phyloP scores from a whole-genome alignment of 2,888 invertebrate species.

The Deilephila elpenor region DNA sequence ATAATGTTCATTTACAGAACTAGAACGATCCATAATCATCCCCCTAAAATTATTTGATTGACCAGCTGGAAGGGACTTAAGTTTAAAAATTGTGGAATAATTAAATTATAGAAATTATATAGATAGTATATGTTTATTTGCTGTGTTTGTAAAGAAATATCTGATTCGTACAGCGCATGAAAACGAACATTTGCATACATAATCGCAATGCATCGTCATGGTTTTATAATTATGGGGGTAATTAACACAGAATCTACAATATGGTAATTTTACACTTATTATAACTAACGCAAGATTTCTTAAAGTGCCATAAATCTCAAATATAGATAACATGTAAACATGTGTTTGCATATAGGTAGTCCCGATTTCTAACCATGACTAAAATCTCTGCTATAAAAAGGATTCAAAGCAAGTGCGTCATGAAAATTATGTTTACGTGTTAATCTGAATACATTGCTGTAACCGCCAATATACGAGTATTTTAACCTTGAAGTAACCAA shows the following conservation, averaged over 20 bases:
- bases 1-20: no score
- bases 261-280: background rate
- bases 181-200: background rate
- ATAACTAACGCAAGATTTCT: no score
- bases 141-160: background rate
- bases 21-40: no score
- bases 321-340: no score
- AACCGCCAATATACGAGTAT: background rate
- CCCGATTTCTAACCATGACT: background rate
- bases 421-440: background rate
- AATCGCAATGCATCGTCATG: background rate
- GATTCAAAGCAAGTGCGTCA: background rate
- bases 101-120: background rate
- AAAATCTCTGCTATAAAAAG: background rate
- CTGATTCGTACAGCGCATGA: background rate
- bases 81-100: no score
- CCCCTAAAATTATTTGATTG: no score
- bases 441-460: background rate
- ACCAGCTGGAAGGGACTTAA: no score
- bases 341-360: background rate
- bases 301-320: no score
- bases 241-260: background rate
- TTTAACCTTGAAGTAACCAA: background rate
- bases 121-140: background rate
- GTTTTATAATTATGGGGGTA: conserved; percentile 8